Evolutionary conservation across 2,888 invertebrate species (phyloP), one percentile per base, ranked within the genome.

Genomic region (Copidosoma aretas): DNA sequence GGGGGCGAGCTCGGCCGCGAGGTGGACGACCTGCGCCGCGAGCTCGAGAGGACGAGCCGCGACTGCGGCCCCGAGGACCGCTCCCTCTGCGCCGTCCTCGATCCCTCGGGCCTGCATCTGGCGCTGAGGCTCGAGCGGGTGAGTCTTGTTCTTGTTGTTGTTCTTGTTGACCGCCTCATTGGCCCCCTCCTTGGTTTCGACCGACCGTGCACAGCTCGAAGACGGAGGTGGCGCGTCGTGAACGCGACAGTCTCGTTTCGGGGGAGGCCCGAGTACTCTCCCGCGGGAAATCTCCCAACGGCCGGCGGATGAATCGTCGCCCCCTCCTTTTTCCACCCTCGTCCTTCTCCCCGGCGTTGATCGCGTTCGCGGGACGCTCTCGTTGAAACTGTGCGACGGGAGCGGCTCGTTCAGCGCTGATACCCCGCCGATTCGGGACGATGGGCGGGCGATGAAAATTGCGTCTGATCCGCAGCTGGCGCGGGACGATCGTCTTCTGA

Each of bases 71-170:
- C 86, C 64, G 88, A 90, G 76, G 93, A 93, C 84, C 87, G 90
- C 39, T 88, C 91, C 54, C 86, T 93, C 1, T 93, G 93, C 81
- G 92, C 92, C 74, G 91, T 92, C 17, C 85, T 93, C 73, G 90
- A 92, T 79, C 88, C 91, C 63, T 86, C 90, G 72, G 90, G 91
- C 52, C 86, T 93, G 74, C 90, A 90, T 73, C 85, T 91, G 68
- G 86, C 86, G 67, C 86, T 91, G 77, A 86, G 87, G 59, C 86
- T 89, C 74, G 89, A 90, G 75, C 86, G 88, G 85, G 90, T 91
- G 21, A 72, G 69, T 0, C 1, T 10, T 54, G 8, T 0, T 25
- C 49, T 49, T n/a, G n/a, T n/a, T n/a, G n/a, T n/a, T 19, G 52
- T 61, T 39, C 39, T 53, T 53, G 39, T 39, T 1, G 41, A 10